Conservation (phyloP, 2,888 invertebrate species). For the Drosophila macrospina region DNA sequence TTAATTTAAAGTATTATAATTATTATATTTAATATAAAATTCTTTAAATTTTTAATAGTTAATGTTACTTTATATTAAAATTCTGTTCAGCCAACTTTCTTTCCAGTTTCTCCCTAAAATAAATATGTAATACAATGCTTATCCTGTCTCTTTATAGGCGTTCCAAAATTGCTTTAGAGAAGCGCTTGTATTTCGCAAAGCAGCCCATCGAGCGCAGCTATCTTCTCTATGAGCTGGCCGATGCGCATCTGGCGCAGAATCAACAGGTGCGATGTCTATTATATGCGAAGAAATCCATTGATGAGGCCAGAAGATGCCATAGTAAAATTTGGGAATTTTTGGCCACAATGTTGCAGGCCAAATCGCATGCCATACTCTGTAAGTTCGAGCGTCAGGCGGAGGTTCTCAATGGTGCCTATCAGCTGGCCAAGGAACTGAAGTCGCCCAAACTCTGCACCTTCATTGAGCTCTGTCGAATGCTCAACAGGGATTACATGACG, state of each 20-base stretch:
- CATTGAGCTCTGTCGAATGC: slow-evolving; percentile 73
- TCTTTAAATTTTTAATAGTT: too few relatives aligned
- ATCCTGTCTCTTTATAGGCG: background rate
- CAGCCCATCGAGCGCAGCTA: slow-evolving; percentile 67
- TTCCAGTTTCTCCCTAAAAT: too few relatives aligned
- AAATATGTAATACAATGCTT: too few relatives aligned
- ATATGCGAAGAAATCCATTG: slow-evolving; percentile 45
- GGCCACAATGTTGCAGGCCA: slow-evolving; percentile 73
- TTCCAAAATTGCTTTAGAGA: slow-evolving; percentile 36
- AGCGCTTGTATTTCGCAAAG: slow-evolving; percentile 60
- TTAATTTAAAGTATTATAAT: too few relatives aligned
- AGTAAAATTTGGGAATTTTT: slow-evolving; percentile 80
- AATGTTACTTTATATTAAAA: too few relatives aligned
- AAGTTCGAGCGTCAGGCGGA: slow-evolving; percentile 81
- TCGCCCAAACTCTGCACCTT: slow-evolving; percentile 65
- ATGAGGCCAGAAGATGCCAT: slow-evolving; percentile 69
- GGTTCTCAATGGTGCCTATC: slow-evolving; percentile 66
- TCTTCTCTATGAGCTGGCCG: slow-evolving; percentile 68
- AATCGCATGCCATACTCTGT: slow-evolving; percentile 78
- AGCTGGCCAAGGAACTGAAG: slow-evolving; percentile 66
- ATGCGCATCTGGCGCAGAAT: slow-evolving; percentile 48
- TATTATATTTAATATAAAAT: too few relatives aligned
- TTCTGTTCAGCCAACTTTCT: too few relatives aligned
- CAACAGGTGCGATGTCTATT: slow-evolving; percentile 50
- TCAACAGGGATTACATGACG: slow-evolving; percentile 75